Base-by-base conservation (phyloP, 2,797 vertebrate genomes). In the Melanogrammus aeglefinus region DNA sequence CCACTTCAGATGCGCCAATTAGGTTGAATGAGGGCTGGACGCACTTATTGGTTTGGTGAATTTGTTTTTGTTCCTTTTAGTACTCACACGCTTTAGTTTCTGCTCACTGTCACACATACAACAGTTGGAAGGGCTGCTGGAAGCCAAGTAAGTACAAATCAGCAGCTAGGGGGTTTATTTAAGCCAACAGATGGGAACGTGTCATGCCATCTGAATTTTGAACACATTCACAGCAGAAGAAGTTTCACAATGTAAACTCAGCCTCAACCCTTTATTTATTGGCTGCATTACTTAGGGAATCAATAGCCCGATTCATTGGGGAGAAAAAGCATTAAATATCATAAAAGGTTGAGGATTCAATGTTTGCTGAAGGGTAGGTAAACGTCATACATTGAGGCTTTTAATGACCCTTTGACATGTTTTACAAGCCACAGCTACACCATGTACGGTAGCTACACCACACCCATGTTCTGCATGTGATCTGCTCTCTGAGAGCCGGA, bases 401-500 rank as follows among this genome's bases (percentile, higher is more conserved):
- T 57, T 7, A n/a, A 8, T 63, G 57, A 24, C 21, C 2, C 51
- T 16, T 51, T 51, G 51, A 16, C 51, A 63, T 63, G 21, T 63
- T 63, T 6, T 2, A 51, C 13, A 18, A 51, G 47, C 3, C 47
- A 57, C 6, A 6, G 47, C 47, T 63, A 18, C 57, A 31, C 31
- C 1, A 2, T 2, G 31, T n/a, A n/a, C n/a, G n/a, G n/a, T 31
- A 31, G 31, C 31, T 31, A 31, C 31, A 31, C 31, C 6, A 8
- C 57, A 57, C 51, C 51, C 16, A 57, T 57, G 18, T 57, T 21
- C 51, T 57, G 51, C 51, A 57, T 21, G 16, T 4, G 51, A 57
- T 21, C 51, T 57, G 69, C 79, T 38, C 13, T 81, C 80, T 57
- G 47, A 18, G 76, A 80, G 70, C 47, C 47, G 72, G 4, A 63